Evolutionary conservation across 2,797 vertebrate species (phyloP).

Genomic region (Phylloscopus collybita): DNA sequence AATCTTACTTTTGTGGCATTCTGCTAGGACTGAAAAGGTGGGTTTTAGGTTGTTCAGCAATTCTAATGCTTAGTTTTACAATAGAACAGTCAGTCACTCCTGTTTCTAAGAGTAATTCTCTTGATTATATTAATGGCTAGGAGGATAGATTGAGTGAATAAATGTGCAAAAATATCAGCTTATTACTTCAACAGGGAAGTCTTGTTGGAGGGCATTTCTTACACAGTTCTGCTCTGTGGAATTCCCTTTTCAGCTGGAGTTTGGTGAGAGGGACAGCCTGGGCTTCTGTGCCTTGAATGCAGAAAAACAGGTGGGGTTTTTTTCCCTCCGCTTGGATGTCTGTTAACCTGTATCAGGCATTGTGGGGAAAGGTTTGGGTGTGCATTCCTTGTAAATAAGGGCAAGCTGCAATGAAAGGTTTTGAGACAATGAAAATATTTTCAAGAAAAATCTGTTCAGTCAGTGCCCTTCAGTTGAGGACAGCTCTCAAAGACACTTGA

Average conservation of each 20-base stretch:
- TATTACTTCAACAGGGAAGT: not conserved
- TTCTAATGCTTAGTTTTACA: not conserved
- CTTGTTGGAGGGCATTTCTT: not conserved
- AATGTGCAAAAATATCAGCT: not conserved
- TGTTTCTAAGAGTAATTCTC: not conserved
- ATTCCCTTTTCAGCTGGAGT: not conserved
- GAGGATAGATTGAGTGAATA: not conserved
- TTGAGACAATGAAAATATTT: not conserved
- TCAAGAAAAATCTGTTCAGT: not conserved
- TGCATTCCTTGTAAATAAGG: not conserved
- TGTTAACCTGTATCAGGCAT: not conserved
- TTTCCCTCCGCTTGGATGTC: accelerated
- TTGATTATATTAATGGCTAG: not conserved
- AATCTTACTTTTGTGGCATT: not conserved
- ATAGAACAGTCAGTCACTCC: not conserved
- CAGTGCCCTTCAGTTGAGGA: not conserved
- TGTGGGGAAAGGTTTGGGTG: not conserved
- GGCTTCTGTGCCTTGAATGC: not conserved
- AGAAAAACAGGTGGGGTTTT: not conserved
- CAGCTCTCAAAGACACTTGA: not conserved
- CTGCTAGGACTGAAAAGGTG: not conserved
- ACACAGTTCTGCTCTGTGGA: not conserved
- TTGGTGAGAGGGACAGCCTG: not conserved
- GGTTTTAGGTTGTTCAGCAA: not conserved
- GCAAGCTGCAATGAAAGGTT: not conserved